Evolutionary conservation across 1,140 invertebrate species (phyloP).

Genomic region (Aphelenchoides besseyi): DNA sequence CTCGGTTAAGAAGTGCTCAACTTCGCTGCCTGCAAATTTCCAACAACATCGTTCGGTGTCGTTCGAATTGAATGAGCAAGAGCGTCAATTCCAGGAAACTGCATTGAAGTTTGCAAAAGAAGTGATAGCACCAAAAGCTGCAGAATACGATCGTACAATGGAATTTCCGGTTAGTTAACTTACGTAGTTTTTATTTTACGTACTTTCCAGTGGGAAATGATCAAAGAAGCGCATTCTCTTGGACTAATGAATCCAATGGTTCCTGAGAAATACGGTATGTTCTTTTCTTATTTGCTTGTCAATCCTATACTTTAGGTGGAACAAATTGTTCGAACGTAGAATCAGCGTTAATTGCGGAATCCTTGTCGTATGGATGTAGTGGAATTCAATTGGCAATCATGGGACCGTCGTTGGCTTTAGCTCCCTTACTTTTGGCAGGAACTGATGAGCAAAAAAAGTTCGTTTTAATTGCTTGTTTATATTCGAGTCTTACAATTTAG

Average conservation of each 20-base stretch:
- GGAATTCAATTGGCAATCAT: slow-evolving; percentile 82
- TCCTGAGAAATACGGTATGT: slow-evolving; percentile 69
- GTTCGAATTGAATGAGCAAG: slow-evolving; percentile 49
- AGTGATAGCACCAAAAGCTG: slow-evolving; percentile 84
- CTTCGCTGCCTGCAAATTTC: background rate
- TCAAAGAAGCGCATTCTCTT: slow-evolving; percentile 85
- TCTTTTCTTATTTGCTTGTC: background rate
- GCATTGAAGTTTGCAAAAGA: slow-evolving; percentile 87
- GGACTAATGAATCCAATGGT: slow-evolving; percentile 84
- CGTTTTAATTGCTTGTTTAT: background rate
- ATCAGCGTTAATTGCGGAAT: slow-evolving; percentile 80
- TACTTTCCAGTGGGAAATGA: slow-evolving; percentile 79
- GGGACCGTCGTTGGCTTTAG: slow-evolving; percentile 70
- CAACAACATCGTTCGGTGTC: background rate
- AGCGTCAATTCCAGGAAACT: slow-evolving; percentile 63
- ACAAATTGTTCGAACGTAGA: slow-evolving; percentile 69
- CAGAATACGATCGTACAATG: slow-evolving; percentile 81
- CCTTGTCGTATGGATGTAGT: slow-evolving; percentile 87
- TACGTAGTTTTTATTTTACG: background rate
- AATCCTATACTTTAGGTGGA: slow-evolving; percentile 37
- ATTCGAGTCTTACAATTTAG: background rate
- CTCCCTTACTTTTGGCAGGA: slow-evolving; percentile 80
- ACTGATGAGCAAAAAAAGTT: slow-evolving; percentile 80
- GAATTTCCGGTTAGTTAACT: slow-evolving; percentile 63
- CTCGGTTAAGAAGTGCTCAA: background rate